phyloP scores from a whole-genome alignment of 2,113 vertebrate species.

The Nipponia nippon region DNA sequence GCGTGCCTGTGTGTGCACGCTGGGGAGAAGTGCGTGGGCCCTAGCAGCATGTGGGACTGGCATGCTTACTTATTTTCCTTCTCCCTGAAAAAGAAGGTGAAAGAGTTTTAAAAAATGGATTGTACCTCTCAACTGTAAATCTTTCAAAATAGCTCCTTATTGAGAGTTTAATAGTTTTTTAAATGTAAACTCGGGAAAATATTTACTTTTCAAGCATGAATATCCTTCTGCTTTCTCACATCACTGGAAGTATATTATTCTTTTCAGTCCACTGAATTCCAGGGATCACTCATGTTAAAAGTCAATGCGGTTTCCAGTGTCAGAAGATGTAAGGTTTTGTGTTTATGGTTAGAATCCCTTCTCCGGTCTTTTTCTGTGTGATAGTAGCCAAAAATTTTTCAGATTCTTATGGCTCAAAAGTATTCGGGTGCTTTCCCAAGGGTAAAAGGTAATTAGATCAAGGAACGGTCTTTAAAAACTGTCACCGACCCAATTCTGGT shows the following conservation, averaged over 20 bases:
- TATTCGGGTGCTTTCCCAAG: background rate
- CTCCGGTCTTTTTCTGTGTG: background rate
- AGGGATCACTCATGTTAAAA: slow-evolving; percentile 69
- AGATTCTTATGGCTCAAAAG: background rate
- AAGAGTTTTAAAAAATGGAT: slow-evolving; percentile 7
- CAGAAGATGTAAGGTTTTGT: slow-evolving; percentile 50
- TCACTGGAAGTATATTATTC: slow-evolving; percentile 60
- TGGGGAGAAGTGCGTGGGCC: background rate
- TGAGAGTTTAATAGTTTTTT: slow-evolving; percentile 57
- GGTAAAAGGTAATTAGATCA: slow-evolving; percentile 13
- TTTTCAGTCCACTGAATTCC: slow-evolving; percentile 60
- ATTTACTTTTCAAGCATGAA: slow-evolving; percentile 59
- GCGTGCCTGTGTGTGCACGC: accelerated
- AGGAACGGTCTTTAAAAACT: slow-evolving; percentile 17
- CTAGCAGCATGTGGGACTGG: background rate
- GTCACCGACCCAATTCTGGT: background rate
- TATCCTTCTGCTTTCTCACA: slow-evolving; percentile 62
- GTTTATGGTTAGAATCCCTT: background rate
- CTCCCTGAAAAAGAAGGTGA: background rate
- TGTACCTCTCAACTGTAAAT: slow-evolving; percentile 41
- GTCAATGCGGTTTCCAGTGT: slow-evolving; percentile 53
- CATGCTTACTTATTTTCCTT: background rate
- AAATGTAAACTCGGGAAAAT: slow-evolving; percentile 34
- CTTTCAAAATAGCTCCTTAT: slow-evolving; percentile 39
- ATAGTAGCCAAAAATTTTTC: background rate